A percentile compares a stretch with the other conserved stretches of the same genome.
phyloP scores from a whole-genome alignment of 2,797 vertebrate genomes.

The Rhynchonycteris naso region DNA sequence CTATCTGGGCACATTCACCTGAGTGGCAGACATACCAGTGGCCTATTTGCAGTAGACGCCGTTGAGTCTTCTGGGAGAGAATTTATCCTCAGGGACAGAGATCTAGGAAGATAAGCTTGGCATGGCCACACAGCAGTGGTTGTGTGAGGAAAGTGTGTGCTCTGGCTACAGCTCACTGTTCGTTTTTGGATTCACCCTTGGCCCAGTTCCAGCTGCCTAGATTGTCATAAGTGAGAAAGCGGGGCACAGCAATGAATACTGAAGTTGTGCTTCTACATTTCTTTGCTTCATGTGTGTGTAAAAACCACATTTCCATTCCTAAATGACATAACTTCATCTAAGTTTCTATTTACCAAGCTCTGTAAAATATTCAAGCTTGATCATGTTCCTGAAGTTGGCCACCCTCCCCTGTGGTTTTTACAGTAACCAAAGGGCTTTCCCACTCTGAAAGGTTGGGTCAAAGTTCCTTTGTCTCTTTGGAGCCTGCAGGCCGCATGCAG shows the following conservation, averaged over 20 bases:
- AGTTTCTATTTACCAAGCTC: neutral
- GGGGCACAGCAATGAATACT: neutral
- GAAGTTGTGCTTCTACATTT: neutral
- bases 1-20: neutral
- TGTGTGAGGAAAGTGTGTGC: neutral
- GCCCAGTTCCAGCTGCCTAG: neutral
- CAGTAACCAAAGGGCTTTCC: neutral
- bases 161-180: neutral
- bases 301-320: slow-evolving; percentile 38
- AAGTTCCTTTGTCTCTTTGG: neutral
- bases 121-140: neutral
- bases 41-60: neutral
- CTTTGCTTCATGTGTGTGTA: neutral
- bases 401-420: neutral
- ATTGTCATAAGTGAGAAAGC: neutral
- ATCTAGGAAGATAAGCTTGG: neutral
- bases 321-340: neutral
- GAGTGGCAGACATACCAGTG: neutral
- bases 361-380: neutral
- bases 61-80: neutral
- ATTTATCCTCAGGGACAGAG: neutral
- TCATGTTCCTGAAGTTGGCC: neutral
- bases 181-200: neutral
- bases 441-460: too few relatives aligned
- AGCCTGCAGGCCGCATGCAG: too few relatives aligned